phyloP scores from a whole-genome alignment of 2,113 vertebrate species.

The Lepidiolamprologus cunningtoni region DNA sequence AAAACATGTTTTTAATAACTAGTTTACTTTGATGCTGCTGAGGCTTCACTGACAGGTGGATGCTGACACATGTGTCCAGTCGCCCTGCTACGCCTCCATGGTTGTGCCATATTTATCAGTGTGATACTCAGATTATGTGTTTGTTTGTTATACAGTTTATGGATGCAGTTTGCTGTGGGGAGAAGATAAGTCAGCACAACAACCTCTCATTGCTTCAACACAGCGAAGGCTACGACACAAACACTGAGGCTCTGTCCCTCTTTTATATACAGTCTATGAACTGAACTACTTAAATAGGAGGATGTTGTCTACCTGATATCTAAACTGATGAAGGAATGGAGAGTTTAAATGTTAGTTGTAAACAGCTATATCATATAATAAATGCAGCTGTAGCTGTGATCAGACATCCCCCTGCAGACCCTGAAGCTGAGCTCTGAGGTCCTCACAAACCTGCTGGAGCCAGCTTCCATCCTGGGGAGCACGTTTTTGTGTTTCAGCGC shows the following conservation, averaged over 20 bases:
- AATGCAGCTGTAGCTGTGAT: neutral
- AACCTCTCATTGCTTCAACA: accelerated
- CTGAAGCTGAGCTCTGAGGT: neutral
- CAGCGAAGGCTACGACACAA: neutral
- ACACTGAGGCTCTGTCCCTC: neutral
- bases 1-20: neutral
- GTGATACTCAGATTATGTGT: accelerated
- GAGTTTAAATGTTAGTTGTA: neutral
- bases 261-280: accelerated
- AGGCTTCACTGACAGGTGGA: neutral
- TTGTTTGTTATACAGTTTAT: neutral
- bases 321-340: neutral
- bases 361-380: neutral
- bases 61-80: neutral
- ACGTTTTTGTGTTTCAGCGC: neutral
- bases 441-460: conserved; percentile 5
- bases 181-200: neutral
- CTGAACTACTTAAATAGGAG: neutral
- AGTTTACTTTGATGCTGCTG: neutral
- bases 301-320: neutral
- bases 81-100: neutral
- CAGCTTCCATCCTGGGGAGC: neutral
- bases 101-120: neutral
- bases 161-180: neutral
- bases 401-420: accelerated